Evolutionary conservation across 1,140 invertebrate genomes (phyloP).

Genomic region (Papilio polyxenes): DNA sequence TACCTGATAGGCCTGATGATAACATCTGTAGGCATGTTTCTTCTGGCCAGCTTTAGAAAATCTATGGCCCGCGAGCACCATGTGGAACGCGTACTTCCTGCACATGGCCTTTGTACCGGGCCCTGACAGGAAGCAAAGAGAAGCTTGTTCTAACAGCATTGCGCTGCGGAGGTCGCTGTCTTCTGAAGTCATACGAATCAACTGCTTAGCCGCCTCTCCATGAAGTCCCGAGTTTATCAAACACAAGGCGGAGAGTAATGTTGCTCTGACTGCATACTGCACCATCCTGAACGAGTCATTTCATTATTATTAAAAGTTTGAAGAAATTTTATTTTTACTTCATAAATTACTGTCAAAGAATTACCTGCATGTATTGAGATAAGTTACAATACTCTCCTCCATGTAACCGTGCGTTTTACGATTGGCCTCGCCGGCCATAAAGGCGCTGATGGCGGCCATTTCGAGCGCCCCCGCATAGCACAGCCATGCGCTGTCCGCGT

Average conservation of each 20-base stretch:
- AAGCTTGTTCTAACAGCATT: conserved; percentile 95
- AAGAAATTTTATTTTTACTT: neutral
- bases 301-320: conserved; percentile 9
- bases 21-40: conserved; percentile 94
- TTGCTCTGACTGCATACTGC: conserved; percentile 94
- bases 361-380: conserved; percentile 93
- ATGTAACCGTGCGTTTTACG: conserved; percentile 93
- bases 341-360: neutral
- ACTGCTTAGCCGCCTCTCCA: conserved; percentile 94
- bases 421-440: conserved; percentile 90
- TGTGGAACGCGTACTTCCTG: conserved; percentile 98
- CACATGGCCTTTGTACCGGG: conserved; percentile 86
- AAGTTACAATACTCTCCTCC: conserved; percentile 95
- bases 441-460: conserved; percentile 96
- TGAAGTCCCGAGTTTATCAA: conserved; percentile 88
- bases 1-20: conserved; percentile 95
- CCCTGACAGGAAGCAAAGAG: conserved; percentile 92
- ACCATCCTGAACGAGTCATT: conserved; percentile 84
- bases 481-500: conserved; percentile 97
- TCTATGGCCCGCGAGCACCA: conserved; percentile 96
- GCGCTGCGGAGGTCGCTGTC: conserved; percentile 95
- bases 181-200: conserved; percentile 97
- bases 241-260: conserved; percentile 93
- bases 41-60: conserved; percentile 95
- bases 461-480: conserved; percentile 97